These are phyloP conservation scores for Peromyscus aztecus DNA, from an alignment of 2,797 vertebrate species.

Conservation along the genomic window DNA sequence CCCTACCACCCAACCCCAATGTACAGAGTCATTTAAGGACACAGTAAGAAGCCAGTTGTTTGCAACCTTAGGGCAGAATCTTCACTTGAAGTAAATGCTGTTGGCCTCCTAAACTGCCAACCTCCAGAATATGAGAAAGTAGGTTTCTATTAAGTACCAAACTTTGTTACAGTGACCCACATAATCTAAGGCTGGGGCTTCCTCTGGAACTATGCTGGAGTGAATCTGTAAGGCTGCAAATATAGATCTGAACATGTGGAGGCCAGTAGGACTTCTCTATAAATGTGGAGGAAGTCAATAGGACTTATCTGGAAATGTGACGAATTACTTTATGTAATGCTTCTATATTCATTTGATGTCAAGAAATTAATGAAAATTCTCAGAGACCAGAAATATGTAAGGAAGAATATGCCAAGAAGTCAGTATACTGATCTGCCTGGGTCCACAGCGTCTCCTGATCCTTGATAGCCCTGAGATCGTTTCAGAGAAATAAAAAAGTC, in stretches of 20 bases:
- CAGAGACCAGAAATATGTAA: neutral
- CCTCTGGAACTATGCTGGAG: slow-evolving; percentile 27
- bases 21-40: neutral
- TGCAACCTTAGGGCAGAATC: neutral
- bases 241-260: neutral
- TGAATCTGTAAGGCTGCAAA: slow-evolving; percentile 1
- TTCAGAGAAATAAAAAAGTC: neutral
- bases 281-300: neutral
- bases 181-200: slow-evolving; percentile 20
- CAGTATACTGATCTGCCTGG: neutral
- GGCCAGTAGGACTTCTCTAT: neutral
- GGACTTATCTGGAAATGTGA: neutral
- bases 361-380: slow-evolving; percentile 50
- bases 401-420: neutral
- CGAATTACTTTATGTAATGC: neutral
- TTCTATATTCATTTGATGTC: slow-evolving; percentile 34
- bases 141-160: neutral
- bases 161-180: slow-evolving; percentile 13
- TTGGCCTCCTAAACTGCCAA: neutral
- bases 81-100: neutral
- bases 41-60: neutral
- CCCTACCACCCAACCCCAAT: neutral
- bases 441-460: neutral
- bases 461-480: neutral
- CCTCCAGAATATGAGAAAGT: neutral